Conservation (phyloP, 2,113 vertebrate species). For the Xenus cinereus region DNA sequence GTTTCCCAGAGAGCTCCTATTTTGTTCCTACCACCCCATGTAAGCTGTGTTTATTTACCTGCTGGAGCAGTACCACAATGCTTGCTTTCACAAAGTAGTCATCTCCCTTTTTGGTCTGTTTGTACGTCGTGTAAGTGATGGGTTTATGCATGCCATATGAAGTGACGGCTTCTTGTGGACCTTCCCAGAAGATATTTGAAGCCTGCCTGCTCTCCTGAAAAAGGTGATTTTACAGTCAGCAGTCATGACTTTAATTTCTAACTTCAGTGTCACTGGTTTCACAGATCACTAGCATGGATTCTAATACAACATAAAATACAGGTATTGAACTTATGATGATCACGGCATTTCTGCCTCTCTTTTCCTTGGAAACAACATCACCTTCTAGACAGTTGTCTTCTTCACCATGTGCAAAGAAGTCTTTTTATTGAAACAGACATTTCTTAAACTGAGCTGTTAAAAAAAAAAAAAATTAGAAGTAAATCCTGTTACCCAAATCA, state of each 20-base stretch:
- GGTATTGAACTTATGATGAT: neutral
- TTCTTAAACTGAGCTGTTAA: neutral
- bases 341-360: neutral
- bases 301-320: neutral
- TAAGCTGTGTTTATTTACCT: neutral
- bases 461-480: neutral
- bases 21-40: neutral
- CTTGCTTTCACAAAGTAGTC: neutral
- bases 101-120: neutral
- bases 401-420: neutral
- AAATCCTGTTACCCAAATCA: neutral
- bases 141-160: neutral
- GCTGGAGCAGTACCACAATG: neutral
- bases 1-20: neutral
- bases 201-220: neutral
- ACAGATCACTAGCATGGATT: neutral
- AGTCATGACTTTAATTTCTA: neutral
- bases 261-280: neutral
- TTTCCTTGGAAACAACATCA: neutral
- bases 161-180: neutral
- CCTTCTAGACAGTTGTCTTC: neutral
- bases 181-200: neutral
- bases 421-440: neutral
- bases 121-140: accelerated
- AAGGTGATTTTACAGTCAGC: neutral